Evolutionary conservation across 2,797 vertebrate species (phyloP).

Genomic region (Gymnothorax reevesii): DNA sequence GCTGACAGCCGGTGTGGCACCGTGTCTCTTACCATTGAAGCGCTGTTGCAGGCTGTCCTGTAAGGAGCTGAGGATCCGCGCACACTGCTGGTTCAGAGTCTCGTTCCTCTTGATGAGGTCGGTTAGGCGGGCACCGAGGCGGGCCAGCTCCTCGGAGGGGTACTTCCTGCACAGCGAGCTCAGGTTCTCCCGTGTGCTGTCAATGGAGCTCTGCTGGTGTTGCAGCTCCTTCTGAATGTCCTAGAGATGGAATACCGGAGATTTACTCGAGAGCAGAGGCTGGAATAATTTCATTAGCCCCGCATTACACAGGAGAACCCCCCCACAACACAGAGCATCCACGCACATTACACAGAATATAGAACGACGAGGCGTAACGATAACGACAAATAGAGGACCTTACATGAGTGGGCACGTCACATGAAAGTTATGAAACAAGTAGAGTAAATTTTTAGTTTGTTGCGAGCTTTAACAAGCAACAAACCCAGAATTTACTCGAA

Average conservation of each 20-base stretch:
- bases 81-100: constrained; percentile 77
- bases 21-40: constrained; percentile 77
- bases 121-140: constrained; percentile 79
- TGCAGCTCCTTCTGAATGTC: constrained; percentile 84
- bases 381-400: too few relatives aligned
- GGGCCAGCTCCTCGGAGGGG: constrained; percentile 81
- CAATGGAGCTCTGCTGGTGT: constrained; percentile 80
- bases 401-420: too few relatives aligned
- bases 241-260: constrained; percentile 57
- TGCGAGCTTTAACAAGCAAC: too few relatives aligned
- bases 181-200: constrained; percentile 79
- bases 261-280: not conserved
- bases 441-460: too few relatives aligned
- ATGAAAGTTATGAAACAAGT: too few relatives aligned
- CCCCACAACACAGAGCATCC: too few relatives aligned
- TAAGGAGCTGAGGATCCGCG: constrained; percentile 77
- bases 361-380: too few relatives aligned
- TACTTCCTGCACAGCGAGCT: constrained; percentile 85
- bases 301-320: too few relatives aligned
- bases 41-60: constrained; percentile 85
- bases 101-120: constrained; percentile 85
- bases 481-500: too few relatives aligned
- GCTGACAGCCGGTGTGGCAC: too few relatives aligned
- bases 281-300: too few relatives aligned
- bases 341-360: too few relatives aligned